Evolutionary conservation across 2,888 invertebrate species (phyloP), one percentile per base, ranked within the genome.

Genomic region (Aleiodes leptofemur): DNA sequence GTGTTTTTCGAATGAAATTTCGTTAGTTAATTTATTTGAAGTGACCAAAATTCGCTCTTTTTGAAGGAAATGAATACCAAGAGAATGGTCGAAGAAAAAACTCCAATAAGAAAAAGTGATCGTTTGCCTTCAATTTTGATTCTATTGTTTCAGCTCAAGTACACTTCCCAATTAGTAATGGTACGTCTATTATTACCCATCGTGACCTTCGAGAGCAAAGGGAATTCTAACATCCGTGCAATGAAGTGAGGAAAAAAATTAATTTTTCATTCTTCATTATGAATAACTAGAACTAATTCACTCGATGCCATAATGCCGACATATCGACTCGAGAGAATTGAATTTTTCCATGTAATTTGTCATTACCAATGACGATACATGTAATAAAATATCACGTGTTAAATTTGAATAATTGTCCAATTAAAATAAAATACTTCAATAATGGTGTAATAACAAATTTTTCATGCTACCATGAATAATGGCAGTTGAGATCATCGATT

Each of bases 111-210:
- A 23, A 23, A 9, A 29, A 57, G 13, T 57, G 4, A 55, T 55
- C 14, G 55, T 55, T 38, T 43, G 43, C 7, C 43, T 43, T 43
- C 9, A 43, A 43, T 43, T 43, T 11, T 23, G 43, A 8, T 23
- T 64, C 64, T 23, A 64, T 64, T 64, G 64, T 64, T 64, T 13
- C 43, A 64, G 64, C 64, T 64, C 16, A 23, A 56, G 23, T 56
- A 56, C 14, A 56, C 23, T 16, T 56, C 43, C 64, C 43, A 64
- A 64, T 64, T 64, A 64, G 43, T 64, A 43, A 64, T 64, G 64
- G 48, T 38, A 61, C 31, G n/a, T 3, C 43, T 34, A 64, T 64
- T 48, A 43, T 64, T 64, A 64, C 23, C 16, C 16, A 9, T 16
- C 7, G 64, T 48, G 23, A 48, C 64, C 64, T 64, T 48, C 43